Base-by-base conservation (phyloP, 2,113 vertebrate species). In the Nerophis lumbriciformis region DNA sequence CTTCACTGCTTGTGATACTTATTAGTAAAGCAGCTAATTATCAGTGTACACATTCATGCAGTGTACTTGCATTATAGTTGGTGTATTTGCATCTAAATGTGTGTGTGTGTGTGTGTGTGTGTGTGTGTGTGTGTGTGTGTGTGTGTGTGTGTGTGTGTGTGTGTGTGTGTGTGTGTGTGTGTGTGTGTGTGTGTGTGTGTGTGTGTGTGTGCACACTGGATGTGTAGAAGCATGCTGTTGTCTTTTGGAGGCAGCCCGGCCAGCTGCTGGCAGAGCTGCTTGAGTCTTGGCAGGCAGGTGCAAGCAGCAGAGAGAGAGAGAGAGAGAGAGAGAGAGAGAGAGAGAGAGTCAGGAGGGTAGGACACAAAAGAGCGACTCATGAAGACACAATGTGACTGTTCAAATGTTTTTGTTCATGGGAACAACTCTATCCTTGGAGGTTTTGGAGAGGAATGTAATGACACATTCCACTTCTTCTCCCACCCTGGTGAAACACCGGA, bases 231-330 rank as follows among this genome's bases (percentile, higher is more conserved):
- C 72, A 62, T 83, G 63, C 65, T 51, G 66, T 68, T 71, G 13
- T 72, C 71, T 80, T 86, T 85, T 79, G 87, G 75, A 38, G 59
- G 77, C 80, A 80, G 73, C 78, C 77, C 78, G 74, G 83, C 79
- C 65, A 75, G 77, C 66, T 82, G 76, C 76, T 88, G 85, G 84
- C 84, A 87, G 66, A 4, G 16, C 67, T 10, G 74, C 78, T 86
- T 82, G 83, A 88, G 80, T 84, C 72, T 86, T 89, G 85, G 85
- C 85, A 86, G 85, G 85, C 84, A 86, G 84, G 81, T 85, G 86
- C 71, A 73, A 28, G 28, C 28, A 28, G 28, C 73, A 48, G 62
- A 54, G 63, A 80, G 42, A 52, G 38, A 15, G 58, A 48, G 7
- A 44, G 50, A 63, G 16, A 60, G 69, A 71, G 13, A 61, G 57